phyloP scores from a whole-genome alignment of 2,113 vertebrate genomes.

The Percina caprodes region DNA sequence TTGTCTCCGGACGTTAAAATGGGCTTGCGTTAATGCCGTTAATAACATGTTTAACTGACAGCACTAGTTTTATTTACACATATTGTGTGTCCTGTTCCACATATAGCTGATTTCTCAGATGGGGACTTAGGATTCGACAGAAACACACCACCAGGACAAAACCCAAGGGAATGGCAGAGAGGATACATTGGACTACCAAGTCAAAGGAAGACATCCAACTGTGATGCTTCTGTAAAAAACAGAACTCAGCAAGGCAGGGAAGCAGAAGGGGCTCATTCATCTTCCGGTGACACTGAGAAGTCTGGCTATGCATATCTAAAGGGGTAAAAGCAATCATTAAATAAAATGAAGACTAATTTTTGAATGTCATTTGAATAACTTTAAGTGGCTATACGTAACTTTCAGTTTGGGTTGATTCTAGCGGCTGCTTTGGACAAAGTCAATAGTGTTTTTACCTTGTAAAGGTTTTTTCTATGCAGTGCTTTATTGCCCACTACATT shows the following conservation, averaged over 20 bases:
- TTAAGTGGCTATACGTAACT: no score
- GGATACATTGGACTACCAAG: slow-evolving; percentile 57
- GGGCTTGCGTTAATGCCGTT: no score
- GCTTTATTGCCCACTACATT: no score
- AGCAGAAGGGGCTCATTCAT: slow-evolving; percentile 46
- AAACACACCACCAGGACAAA: slow-evolving; percentile 24
- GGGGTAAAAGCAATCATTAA: slow-evolving; percentile 65
- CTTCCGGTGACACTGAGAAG: slow-evolving; percentile 55
- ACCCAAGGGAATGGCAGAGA: slow-evolving; percentile 62
- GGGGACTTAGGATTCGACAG: slow-evolving; percentile 54
- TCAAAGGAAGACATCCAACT: slow-evolving; percentile 71
- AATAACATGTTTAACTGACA: no score
- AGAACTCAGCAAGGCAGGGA: slow-evolving; percentile 54
- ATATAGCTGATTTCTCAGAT: slow-evolving; percentile 66
- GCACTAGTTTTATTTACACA: not conserved
- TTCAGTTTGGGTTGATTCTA: no score
- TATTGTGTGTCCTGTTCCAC: not conserved
- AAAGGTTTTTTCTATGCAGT: no score
- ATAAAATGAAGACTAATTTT: not conserved
- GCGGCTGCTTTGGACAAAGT: no score
- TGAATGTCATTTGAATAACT: not conserved
- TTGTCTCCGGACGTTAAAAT: no score
- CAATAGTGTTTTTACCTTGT: no score
- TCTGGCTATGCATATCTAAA: slow-evolving; percentile 54
- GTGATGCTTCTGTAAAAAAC: slow-evolving; percentile 63